Base-by-base conservation (phyloP, 37 sponge, comb jelly and placozoan species). In the Diacarnus erythraeanus region DNA sequence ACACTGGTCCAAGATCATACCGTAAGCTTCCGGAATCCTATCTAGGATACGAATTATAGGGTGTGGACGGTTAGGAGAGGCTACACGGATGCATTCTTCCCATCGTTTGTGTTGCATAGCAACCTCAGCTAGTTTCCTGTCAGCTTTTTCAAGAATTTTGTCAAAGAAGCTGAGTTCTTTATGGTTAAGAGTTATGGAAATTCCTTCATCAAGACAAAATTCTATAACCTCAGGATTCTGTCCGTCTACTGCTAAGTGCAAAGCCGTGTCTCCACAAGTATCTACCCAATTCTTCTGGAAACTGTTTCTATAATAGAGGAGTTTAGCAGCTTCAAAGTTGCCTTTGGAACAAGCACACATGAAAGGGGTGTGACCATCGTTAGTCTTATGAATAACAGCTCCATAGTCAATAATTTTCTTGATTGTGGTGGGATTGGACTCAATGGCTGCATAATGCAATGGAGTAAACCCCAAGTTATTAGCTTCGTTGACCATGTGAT, bases 121-220 rank as follows among this genome's bases (percentile, higher is more conserved):
- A 65, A 60, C 78, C 21, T 68, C 9, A 8, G 84, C 89, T 51
- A 69, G 42, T 29, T 71, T 42, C 15, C 61, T 18, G 40, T 92
- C 78, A 2, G 42, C 66, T 2, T 42, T 68, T 8, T 69, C n/a
- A 8, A 95, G 83, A 18, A 88, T 91, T n/a, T 78, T 71, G 59
- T 95, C 90, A 72, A 95, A 67, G 78, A 92, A 95, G 34, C 88
- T 92, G 10, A 69, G 56, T 22, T 77, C 75, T 22, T 83, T 69
- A 17, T 76, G 69, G 71, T 95, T 92, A 71, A 77, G 83, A 2
- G 77, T 87, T 68, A 95, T 86, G 3, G 72, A 35, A 1, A 85
- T 63, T 8, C 87, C 94, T 15, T 64, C 44, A 72, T 87, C 87
- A 35, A 95, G 85, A 37, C 75, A 75, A 59, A 60, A 80, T n/a